phyloP scores from a whole-genome alignment of 2,888 invertebrate genomes.

The Bruchidius siliquastri region DNA sequence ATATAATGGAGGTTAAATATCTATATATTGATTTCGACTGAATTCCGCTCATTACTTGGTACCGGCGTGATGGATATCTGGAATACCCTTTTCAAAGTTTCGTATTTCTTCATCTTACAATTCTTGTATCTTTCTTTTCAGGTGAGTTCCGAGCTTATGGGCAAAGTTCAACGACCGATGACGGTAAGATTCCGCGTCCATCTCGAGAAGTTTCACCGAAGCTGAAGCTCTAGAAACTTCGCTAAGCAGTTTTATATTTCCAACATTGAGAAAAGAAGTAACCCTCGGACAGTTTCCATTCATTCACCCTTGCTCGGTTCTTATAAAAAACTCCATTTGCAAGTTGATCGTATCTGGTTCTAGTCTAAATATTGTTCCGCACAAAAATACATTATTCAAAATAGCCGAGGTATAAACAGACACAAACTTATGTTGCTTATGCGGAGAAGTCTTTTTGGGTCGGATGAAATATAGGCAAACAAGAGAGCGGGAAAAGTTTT shows the following conservation, averaged over 20 bases:
- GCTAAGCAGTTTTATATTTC: background rate
- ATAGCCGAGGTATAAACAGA: background rate
- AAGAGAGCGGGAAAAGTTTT: background rate
- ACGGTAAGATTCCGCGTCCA: background rate
- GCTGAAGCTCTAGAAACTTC: background rate
- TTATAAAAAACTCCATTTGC: background rate
- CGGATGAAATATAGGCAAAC: background rate
- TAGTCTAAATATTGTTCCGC: background rate
- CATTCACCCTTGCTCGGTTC: background rate
- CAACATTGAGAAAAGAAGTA: background rate
- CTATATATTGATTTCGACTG: no score
- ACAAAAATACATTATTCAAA: background rate
- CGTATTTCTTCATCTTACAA: no score
- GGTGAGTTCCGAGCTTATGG: background rate
- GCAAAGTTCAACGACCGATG: background rate
- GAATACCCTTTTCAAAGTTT: no score
- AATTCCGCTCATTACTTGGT: no score
- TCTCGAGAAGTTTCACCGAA: no score
- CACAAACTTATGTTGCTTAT: background rate
- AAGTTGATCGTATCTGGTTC: background rate
- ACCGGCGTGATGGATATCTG: no score
- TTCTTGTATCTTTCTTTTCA: background rate
- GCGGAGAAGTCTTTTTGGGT: background rate
- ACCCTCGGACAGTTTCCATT: background rate
- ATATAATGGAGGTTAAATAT: no score